Conservation (phyloP, 2,113 vertebrate genomes). For the Cricetomys ansorgei region DNA sequence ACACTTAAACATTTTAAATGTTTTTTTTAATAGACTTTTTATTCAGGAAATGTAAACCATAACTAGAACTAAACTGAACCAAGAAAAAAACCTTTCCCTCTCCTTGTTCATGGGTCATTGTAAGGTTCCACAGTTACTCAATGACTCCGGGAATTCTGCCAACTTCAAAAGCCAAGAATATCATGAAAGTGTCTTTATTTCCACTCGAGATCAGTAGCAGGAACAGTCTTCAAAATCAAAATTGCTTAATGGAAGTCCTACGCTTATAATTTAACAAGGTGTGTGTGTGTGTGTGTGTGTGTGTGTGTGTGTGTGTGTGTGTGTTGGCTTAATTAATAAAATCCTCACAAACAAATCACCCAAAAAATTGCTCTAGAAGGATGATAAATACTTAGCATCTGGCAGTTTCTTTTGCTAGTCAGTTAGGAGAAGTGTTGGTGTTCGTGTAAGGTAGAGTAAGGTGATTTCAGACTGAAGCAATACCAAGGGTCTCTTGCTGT, state of each 20-base stretch:
- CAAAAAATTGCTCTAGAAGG: neutral
- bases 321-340: neutral
- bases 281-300: neutral
- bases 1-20: too few species aligned
- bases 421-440: neutral
- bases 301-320: neutral
- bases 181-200: neutral
- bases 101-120: neutral
- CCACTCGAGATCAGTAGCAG: neutral
- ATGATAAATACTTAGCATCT: neutral
- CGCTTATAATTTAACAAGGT: neutral
- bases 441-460: fast-evolving
- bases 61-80: neutral
- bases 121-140: neutral
- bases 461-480: neutral
- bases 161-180: neutral
- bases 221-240: neutral
- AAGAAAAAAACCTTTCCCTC: too few species aligned
- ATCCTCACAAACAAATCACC: neutral
- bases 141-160: neutral
- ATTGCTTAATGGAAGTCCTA: neutral
- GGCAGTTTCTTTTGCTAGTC: neutral
- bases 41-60: neutral
- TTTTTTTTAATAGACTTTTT: too few species aligned
- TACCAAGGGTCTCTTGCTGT: too few species aligned